Evolutionary conservation across 2,113 vertebrate species (phyloP), one percentile per base, ranked within the genome.

Genomic region (Corythornis cristatus): DNA sequence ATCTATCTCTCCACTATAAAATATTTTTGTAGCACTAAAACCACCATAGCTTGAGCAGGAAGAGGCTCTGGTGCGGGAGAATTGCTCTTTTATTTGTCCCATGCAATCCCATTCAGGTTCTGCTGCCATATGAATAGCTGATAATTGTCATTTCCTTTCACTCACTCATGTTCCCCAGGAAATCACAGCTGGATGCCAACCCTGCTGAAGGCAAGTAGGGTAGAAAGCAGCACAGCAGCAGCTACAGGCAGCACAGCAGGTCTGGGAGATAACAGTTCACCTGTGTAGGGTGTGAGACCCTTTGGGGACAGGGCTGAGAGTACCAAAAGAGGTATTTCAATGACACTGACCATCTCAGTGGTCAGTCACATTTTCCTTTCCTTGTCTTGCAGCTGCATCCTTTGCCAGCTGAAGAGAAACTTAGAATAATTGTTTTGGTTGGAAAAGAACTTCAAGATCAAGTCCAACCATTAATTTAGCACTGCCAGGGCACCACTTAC

Each of bases 231-330:
- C 0, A 0, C 0, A 5, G 46, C 3, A 15, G 58, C 74, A 90
- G 74, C 86, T 90, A 74, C 81, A 54, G 31, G 31, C 54, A 35
- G 21, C 64, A 50, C 64, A 93, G 37, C 46, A 11, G 21, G 13
- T 42, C 19, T 28, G 19, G 6, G 14, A 57, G 40, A 29, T 81
- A 28, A 33, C 53, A 79, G 58, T 22, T 65, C 50, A 85, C 84
- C 75, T 81, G 33, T 20, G 21, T 0, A 0, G 10, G 16, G 6
- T 15, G 12, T 0, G 6, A 35, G 16, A 4, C 6, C 8, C 16
- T 0, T 1, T 0, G 0, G 6, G 16, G 15, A 37, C 1, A 5
- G n/a, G 9, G 11, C 2, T 26, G 11, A 12, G 37, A 29, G 15
- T 16, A 4, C 13, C 2, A 1, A 50, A n/a, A 20, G 4, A 57